A percentile compares a stretch with the other conserved stretches of the same genome.
These are phyloP conservation scores for Martes flavigula DNA, from an alignment of 2,797 vertebrate species.

Conservation along the genomic window DNA sequence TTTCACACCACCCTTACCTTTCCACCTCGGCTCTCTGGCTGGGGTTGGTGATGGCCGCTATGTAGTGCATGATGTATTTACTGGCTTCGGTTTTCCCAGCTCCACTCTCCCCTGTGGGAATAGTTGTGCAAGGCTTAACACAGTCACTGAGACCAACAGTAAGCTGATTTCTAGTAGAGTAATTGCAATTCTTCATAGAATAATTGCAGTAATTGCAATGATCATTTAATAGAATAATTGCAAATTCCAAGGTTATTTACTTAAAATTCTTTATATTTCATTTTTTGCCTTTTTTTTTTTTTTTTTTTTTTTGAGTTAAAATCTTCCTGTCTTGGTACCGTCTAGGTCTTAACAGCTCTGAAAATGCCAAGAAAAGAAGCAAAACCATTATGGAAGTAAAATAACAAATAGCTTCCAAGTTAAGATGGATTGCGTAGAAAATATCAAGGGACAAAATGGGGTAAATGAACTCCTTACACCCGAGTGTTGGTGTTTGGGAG, in stretches of 20 bases:
- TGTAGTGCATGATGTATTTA: conserved; percentile 99
- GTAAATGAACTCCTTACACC: neutral
- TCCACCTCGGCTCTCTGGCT: conserved; percentile 97
- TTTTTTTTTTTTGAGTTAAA: conserved; percentile 17
- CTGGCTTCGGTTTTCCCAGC: conserved; percentile 99
- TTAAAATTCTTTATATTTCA: neutral
- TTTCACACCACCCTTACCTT: conserved; percentile 87
- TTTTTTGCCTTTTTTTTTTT: neutral
- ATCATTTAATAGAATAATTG: neutral
- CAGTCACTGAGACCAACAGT: conserved; percentile 22
- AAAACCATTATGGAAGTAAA: neutral
- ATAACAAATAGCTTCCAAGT: neutral
- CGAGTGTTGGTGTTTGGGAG: neutral
- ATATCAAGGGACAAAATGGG: neutral
- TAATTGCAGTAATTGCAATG: no score
- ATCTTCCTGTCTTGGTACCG: neutral
- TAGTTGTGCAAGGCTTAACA: neutral
- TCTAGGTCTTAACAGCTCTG: neutral
- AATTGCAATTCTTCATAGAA: neutral
- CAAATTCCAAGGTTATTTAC: neutral
- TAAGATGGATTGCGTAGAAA: neutral
- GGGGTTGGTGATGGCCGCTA: conserved; percentile 98
- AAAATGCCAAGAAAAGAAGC: neutral
- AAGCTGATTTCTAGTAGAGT: neutral
- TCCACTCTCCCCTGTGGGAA: conserved; percentile 95